A percentile compares a stretch with the other conserved stretches of the same genome.
Evolutionary conservation across 2,888 invertebrate species (phyloP).

Genomic region (Nemotelus pantherinus): DNA sequence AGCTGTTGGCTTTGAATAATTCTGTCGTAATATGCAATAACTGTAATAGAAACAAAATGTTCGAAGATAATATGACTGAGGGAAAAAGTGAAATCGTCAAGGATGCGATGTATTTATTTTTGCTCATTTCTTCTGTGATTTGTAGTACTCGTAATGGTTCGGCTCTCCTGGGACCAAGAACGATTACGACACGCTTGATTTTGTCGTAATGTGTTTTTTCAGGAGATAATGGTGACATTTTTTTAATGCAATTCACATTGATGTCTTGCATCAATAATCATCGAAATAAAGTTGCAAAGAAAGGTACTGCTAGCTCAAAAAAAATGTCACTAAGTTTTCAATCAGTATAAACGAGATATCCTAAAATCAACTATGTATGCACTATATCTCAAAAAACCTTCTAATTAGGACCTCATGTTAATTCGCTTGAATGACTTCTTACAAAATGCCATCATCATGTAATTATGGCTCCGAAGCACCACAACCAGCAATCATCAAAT

Average conservation of each 20-base stretch:
- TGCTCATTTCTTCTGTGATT: slow-evolving; percentile 34
- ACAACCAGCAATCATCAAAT: slow-evolving; percentile 24
- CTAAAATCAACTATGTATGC: neutral
- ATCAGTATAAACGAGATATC: neutral
- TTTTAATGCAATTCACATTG: too few relatives aligned
- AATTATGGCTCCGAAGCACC: neutral
- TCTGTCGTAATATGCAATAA: slow-evolving; percentile 24
- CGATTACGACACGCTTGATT: too few relatives aligned
- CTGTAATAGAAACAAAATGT: slow-evolving; percentile 4
- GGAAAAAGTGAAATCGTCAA: neutral
- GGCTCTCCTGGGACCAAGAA: slow-evolving; percentile 13
- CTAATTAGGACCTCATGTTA: neutral
- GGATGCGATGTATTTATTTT: slow-evolving; percentile 9
- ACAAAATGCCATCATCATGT: neutral
- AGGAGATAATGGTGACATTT: too few relatives aligned
- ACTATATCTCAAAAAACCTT: neutral
- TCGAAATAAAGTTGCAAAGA: too few relatives aligned
- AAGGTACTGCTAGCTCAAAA: too few relatives aligned
- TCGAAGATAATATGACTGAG: neutral
- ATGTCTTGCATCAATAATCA: too few relatives aligned
- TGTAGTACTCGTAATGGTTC: slow-evolving; percentile 15
- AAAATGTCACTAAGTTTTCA: too few relatives aligned
- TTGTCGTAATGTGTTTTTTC: too few relatives aligned
- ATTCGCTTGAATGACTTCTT: neutral
- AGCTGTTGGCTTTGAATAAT: slow-evolving; percentile 42